Evolutionary conservation across 2,113 vertebrate species (phyloP).

Genomic region (Sylvicapra grimmia): DNA sequence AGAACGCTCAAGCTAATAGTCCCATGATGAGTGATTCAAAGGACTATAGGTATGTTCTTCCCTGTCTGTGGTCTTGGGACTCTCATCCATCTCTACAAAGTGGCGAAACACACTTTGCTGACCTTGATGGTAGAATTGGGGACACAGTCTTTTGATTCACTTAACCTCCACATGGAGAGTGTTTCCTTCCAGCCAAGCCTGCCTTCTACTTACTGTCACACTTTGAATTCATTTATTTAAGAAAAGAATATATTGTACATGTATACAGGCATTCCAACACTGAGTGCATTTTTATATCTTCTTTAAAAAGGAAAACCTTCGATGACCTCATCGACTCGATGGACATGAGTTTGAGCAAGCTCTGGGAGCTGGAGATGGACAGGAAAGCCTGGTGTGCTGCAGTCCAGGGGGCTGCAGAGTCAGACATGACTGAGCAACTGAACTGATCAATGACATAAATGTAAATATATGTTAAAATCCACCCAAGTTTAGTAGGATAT

Average conservation of each 20-base stretch:
- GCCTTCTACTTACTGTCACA: neutral
- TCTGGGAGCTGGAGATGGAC: neutral
- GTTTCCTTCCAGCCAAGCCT: neutral
- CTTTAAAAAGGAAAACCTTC: neutral
- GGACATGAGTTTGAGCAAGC: neutral
- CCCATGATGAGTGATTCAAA: conserved; percentile 44
- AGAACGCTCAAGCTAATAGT: conserved; percentile 68
- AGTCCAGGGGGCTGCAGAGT: neutral
- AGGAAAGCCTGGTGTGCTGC: neutral
- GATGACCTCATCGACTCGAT: neutral
- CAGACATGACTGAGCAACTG: neutral
- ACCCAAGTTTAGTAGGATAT: neutral
- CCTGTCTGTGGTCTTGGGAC: neutral
- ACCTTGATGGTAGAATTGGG: neutral
- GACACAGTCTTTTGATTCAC: neutral
- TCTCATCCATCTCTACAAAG: neutral
- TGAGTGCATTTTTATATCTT: neutral
- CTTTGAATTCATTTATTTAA: neutral
- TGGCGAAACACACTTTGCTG: neutral
- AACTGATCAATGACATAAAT: neutral
- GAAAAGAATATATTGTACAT: neutral
- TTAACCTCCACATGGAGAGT: neutral
- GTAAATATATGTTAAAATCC: neutral
- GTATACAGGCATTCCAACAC: neutral
- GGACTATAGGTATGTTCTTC: conserved; percentile 22